These are phyloP conservation scores for Cololabis saira DNA, from an alignment of 2,113 vertebrate species.

Conservation along the genomic window DNA sequence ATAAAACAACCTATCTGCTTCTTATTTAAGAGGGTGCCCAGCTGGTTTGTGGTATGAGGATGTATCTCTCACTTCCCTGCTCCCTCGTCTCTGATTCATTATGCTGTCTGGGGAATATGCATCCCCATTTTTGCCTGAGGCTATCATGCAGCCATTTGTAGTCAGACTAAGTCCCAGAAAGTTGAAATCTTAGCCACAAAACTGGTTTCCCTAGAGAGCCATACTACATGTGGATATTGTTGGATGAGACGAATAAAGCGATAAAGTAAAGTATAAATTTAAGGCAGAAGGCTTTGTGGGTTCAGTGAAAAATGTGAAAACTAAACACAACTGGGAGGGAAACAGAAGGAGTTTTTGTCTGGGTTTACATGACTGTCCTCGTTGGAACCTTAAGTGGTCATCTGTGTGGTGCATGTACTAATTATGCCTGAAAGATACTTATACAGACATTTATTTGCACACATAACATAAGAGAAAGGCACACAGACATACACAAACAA, in stretches of 20 bases:
- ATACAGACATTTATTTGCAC: background rate
- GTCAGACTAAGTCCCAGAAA: constrained; percentile 14
- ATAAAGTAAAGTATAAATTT: background rate
- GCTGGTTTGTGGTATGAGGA: constrained; percentile 29
- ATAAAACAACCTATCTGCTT: constrained; percentile 41
- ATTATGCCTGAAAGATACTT: background rate
- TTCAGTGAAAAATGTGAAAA: too few species aligned
- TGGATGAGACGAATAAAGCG: background rate
- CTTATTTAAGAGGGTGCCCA: constrained; percentile 46
- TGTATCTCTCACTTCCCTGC: constrained; percentile 12
- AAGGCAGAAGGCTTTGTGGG: background rate
- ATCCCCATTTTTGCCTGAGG: constrained; percentile 33
- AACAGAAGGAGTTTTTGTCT: too few species aligned
- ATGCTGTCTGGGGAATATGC: constrained; percentile 25
- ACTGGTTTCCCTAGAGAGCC: constrained; percentile 10
- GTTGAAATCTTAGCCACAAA: constrained; percentile 13
- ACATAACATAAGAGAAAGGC: background rate
- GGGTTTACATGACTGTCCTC: too few species aligned
- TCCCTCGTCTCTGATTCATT: constrained; percentile 26
- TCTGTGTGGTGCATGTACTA: background rate
- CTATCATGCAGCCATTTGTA: constrained; percentile 17
- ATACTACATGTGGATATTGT: constrained; percentile 1
- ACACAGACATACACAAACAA: constrained; percentile 15
- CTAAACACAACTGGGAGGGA: too few species aligned
- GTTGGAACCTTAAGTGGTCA: background rate